Percentiles rank a stretch among this genome's conserved stretches.
phyloP scores from a whole-genome alignment of 2,797 vertebrate species.

The Adelosebastes latens region DNA sequence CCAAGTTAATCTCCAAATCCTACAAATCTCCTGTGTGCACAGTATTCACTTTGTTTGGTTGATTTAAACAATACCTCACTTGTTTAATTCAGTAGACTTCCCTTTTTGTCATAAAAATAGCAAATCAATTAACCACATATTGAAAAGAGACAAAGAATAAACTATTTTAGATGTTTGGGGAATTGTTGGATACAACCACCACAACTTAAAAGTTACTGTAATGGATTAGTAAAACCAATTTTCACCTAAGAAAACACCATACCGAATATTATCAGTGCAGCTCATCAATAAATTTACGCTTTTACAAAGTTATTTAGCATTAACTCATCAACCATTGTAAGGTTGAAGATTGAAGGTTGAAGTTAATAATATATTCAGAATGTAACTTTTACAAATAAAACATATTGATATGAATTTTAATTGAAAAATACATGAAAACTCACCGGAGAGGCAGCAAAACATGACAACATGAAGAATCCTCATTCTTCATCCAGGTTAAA shows the following conservation, averaged over 20 bases:
- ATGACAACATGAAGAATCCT: slow-evolving; percentile 23
- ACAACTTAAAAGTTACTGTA: background rate
- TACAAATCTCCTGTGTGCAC: background rate
- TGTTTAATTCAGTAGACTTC: background rate
- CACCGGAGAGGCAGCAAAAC: slow-evolving; percentile 59
- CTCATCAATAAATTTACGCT: background rate
- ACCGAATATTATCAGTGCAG: background rate
- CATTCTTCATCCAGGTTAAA: slow-evolving; percentile 47
- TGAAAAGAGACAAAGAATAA: background rate
- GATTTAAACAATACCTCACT: background rate
- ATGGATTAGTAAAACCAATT: background rate
- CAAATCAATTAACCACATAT: background rate
- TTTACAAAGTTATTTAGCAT: background rate
- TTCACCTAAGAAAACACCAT: background rate
- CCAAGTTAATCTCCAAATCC: background rate
- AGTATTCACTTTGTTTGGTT: background rate
- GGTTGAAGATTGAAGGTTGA: background rate
- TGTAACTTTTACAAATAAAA: background rate
- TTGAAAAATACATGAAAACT: slow-evolving; percentile 29
- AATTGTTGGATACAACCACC: background rate
- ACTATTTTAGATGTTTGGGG: background rate
- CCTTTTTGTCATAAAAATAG: background rate
- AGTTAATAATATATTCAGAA: background rate
- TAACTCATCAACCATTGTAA: background rate
- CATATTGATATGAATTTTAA: background rate